A percentile compares a stretch with the other conserved stretches of the same genome.
phyloP scores from a whole-genome alignment of 2,888 invertebrate genomes.

The Netelia virgata region DNA sequence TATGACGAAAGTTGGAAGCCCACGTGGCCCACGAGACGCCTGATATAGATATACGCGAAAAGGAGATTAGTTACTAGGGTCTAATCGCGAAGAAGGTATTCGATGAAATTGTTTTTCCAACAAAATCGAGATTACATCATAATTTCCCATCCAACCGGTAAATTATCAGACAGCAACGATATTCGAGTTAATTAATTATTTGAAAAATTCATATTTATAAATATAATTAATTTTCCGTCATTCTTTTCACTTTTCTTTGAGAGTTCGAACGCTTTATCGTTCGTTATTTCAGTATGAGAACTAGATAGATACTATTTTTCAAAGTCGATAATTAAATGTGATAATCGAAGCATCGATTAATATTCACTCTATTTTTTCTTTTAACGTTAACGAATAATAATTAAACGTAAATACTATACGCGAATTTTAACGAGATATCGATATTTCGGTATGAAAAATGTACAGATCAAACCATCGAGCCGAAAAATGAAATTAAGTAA shows the following conservation, averaged over 20 bases:
- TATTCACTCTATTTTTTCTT: neutral
- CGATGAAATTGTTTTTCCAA: neutral
- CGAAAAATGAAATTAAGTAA: neutral
- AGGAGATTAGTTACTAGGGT: neutral
- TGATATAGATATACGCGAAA: neutral
- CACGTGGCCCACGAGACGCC: slow-evolving; percentile 37
- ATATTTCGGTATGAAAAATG: too few species aligned
- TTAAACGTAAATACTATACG: neutral
- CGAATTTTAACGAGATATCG: neutral
- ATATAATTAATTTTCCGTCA: too few species aligned
- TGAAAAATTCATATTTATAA: too few species aligned
- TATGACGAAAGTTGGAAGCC: slow-evolving; percentile 39
- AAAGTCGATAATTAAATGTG: neutral
- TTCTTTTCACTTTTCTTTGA: too few species aligned
- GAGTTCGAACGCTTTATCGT: too few species aligned
- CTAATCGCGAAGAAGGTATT: slow-evolving; percentile 1
- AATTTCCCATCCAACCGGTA: too few species aligned
- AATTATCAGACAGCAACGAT: too few species aligned
- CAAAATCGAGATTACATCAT: too few species aligned
- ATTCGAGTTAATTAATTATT: too few species aligned
- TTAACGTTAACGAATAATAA: neutral
- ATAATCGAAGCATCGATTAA: neutral
- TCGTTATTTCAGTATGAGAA: too few species aligned
- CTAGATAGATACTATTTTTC: too few species aligned
- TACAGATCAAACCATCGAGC: too few species aligned